phyloP scores from a whole-genome alignment of 2,113 vertebrate species.

The Trematocara marginatum region DNA sequence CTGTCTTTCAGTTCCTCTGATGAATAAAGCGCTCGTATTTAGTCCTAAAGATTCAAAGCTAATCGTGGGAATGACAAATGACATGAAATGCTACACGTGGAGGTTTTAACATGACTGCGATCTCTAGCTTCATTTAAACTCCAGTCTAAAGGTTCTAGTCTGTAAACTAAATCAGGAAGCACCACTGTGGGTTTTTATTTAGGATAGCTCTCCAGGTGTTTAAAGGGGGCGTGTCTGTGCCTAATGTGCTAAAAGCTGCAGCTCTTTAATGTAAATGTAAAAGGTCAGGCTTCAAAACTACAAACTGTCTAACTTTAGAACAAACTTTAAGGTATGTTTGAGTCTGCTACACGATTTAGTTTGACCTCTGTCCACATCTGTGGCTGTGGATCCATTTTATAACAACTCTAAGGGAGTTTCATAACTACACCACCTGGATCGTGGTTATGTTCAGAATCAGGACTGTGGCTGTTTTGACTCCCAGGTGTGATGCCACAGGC shows the following conservation, averaged over 20 bases:
- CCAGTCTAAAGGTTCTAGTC: not conserved
- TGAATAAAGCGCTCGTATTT: not conserved
- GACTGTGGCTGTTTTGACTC: not conserved
- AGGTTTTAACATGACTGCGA: not conserved
- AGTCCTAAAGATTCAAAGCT: not conserved
- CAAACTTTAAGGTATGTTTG: not conserved
- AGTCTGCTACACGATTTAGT: not conserved
- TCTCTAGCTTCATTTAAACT: not conserved
- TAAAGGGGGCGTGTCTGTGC: rapidly evolving
- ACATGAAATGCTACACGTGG: not conserved
- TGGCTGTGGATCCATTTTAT: not conserved
- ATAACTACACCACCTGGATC: not conserved
- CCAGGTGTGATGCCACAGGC: not conserved
- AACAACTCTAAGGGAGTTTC: not conserved
- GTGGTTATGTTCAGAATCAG: not conserved
- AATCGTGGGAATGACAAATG: not conserved
- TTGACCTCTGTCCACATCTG: not conserved
- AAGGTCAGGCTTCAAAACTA: not conserved
- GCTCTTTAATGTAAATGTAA: not conserved
- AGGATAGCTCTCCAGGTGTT: not conserved
- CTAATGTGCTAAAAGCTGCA: not conserved
- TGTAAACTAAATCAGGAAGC: not conserved
- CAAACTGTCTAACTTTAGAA: not conserved
- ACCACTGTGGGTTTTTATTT: not conserved
- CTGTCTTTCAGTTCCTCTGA: not conserved